A percentile compares a stretch with the other conserved stretches of the same genome.
Conservation (phyloP, 1,140 invertebrate genomes). For the Telenomus remus region DNA sequence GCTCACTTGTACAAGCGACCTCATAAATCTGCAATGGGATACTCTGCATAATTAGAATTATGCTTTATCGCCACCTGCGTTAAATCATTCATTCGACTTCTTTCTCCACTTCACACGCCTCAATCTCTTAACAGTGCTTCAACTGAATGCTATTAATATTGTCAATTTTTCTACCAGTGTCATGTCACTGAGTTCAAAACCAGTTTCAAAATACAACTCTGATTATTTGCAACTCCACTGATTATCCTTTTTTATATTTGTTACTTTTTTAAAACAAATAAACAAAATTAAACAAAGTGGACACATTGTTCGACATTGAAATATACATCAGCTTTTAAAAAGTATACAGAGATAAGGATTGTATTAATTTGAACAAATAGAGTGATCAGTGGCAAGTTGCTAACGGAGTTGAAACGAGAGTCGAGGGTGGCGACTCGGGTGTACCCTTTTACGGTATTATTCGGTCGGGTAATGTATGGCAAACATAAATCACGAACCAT, state of each 20-base stretch:
- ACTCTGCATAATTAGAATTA: conserved; percentile 70
- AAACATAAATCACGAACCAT: conserved; percentile 73
- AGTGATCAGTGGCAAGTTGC: conserved; percentile 65
- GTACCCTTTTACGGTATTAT: conserved; percentile 73
- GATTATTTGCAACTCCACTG: too few relatives aligned
- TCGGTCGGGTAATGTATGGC: conserved; percentile 73
- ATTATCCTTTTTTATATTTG: too few relatives aligned
- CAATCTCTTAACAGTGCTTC: conserved; percentile 37
- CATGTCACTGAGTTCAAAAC: not conserved
- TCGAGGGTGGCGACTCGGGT: conserved; percentile 54
- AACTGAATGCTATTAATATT: conserved; percentile 18
- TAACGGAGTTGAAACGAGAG: conserved; percentile 55
- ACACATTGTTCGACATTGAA: too few relatives aligned
- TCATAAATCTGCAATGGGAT: conserved; percentile 72
- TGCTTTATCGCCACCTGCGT: conserved; percentile 59
- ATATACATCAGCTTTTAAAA: too few relatives aligned
- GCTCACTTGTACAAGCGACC: conserved; percentile 63
- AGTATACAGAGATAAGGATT: too few relatives aligned
- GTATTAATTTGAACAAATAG: conserved; percentile 72
- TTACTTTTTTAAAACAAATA: too few relatives aligned
- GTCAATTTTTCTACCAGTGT: not conserved
- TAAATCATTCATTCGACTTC: conserved; percentile 57
- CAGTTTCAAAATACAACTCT: not conserved
- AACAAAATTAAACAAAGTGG: too few relatives aligned
- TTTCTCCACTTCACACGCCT: conserved; percentile 41